Base-by-base conservation (phyloP, 2,113 vertebrate species). In the Alethe diademata region DNA sequence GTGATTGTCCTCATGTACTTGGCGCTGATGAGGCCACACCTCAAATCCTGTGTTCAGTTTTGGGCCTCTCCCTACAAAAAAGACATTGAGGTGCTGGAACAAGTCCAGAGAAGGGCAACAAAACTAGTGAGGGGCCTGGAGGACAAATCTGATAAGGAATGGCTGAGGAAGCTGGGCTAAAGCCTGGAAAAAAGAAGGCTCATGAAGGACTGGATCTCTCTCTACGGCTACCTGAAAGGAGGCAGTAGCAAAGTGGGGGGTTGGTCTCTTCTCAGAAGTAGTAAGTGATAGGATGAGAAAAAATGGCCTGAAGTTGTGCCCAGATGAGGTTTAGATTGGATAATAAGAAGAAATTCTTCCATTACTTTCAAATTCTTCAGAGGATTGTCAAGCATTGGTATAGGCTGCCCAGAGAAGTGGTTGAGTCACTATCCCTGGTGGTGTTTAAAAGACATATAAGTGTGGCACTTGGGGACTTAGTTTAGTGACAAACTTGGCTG, bases 1-100 rank as follows among this genome's bases (percentile, higher is more conserved):
- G 16, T 2, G 36, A 22, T 24, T 15, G 4, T 64, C 3, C 5
- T 4, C 43, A 1, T 3, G 4, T 22, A 22, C 33, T 25, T 2
- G 0, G 23, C 28, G 19, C 19, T 78, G 28, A 24, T 58, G n/a
- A 65, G 57, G 25, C n/a, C 1, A 4, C 28, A 31, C 9, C 19
- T 85, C 3, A 6, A 72, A 16, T 53, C 2, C 38, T 17, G 3
- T 28, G 19, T 12, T 22, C 53, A 42, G 45, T 60, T 85, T 58
- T 86, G n/a, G 29, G 25, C 19, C 38, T 35, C 31, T 64, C 19
- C 14, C 18, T 42, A 10, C 31, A 42, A 35, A 31, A 64, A n/a
- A 43, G 31, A 43, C 19, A 53, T 24, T 29, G 60, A 35, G 20
- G 16, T 78, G 38, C 60, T 78, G 33, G 19, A 43, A 28, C 2